These are phyloP conservation scores for Eupithecia pulchellata DNA, from an alignment of 2,888 invertebrate genomes.

Conservation along the genomic window DNA sequence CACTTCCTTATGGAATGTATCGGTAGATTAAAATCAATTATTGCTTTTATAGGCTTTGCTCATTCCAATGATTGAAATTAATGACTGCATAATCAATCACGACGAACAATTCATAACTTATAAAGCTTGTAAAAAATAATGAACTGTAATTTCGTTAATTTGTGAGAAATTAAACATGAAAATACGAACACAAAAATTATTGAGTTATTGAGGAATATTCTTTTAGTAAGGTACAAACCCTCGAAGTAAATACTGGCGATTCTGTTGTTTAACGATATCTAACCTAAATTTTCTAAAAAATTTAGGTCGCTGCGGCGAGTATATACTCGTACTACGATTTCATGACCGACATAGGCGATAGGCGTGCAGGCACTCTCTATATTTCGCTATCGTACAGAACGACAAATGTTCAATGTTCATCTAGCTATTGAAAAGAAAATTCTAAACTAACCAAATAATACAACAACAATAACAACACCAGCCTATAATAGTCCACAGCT, in stretches of 20 bases:
- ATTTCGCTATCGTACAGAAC: too few relatives aligned
- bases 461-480: too few relatives aligned
- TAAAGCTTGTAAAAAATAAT: slow-evolving; percentile 1
- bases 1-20: not conserved
- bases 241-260: not conserved
- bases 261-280: too few relatives aligned
- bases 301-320: too few relatives aligned
- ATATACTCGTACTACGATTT: too few relatives aligned
- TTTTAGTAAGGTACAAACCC: not conserved
- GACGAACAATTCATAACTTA: not conserved
- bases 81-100: slow-evolving; percentile 2
- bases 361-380: too few relatives aligned
- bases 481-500: too few relatives aligned
- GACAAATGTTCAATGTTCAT: too few relatives aligned
- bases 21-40: not conserved
- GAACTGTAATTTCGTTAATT: not conserved
- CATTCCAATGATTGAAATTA: not conserved
- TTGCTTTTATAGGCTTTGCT: slow-evolving; percentile 1
- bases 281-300: too few relatives aligned
- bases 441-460: too few relatives aligned
- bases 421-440: too few relatives aligned
- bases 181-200: not conserved
- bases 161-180: slow-evolving; percentile 2
- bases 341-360: too few relatives aligned
- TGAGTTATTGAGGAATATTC: not conserved